Evolutionary conservation across 2,113 vertebrate genomes (phyloP).

Genomic region (Blennius ocellaris): DNA sequence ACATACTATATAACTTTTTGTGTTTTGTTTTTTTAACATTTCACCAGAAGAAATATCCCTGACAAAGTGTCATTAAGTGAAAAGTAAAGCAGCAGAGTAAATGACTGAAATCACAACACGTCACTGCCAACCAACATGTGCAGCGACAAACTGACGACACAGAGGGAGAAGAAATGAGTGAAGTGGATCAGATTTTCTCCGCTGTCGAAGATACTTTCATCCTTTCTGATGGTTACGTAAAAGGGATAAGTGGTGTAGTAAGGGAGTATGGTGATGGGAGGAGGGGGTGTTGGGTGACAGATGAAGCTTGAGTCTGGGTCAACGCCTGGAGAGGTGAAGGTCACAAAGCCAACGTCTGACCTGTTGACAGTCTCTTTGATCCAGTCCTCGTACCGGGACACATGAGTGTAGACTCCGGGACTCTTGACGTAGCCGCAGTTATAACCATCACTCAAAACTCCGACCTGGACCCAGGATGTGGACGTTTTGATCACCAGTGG

Average conservation of each 20-base stretch:
- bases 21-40: no score
- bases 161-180: constrained; percentile 11
- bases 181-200: constrained; percentile 25
- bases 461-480: constrained; percentile 83
- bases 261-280: no score
- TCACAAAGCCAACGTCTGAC: constrained; percentile 35
- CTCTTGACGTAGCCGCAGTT: constrained; percentile 81
- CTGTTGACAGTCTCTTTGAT: constrained; percentile 57
- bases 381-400: constrained; percentile 86
- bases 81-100: neutral
- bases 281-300: neutral
- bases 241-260: neutral
- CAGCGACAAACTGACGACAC: neutral
- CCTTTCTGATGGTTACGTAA: neutral
- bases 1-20: no score
- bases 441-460: constrained; percentile 87
- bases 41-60: no score
- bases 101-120: neutral
- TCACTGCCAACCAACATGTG: neutral
- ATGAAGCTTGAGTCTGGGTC: neutral
- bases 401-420: constrained; percentile 86
- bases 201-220: neutral
- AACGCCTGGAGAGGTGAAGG: rapidly evolving
- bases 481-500: constrained; percentile 79
- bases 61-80: no score